Percentiles rank a stretch among this genome's conserved stretches.
These are phyloP conservation scores for honey bee (Apis mellifera) DNA, from an alignment of 1,140 invertebrate species.

Conservation along the genomic window DNA sequence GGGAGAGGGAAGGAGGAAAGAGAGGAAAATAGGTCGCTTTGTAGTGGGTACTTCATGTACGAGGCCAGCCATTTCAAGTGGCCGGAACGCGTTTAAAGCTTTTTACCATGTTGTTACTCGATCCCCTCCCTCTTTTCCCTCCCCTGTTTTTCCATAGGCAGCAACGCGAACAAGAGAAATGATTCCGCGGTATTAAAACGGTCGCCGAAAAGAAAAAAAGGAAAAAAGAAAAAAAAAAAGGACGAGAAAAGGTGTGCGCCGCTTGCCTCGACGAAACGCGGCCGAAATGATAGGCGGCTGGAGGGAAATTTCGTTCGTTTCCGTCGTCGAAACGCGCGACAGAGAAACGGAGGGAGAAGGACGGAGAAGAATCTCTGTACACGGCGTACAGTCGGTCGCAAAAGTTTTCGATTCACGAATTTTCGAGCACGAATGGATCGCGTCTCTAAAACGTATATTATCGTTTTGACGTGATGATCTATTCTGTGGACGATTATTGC, in stretches of 20 bases:
- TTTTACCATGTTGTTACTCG: constrained; percentile 44
- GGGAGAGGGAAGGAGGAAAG: not conserved
- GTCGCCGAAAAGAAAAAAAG: constrained; percentile 21
- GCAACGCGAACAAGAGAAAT: constrained; percentile 30
- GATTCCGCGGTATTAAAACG: constrained; percentile 44
- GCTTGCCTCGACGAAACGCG: constrained; percentile 12
- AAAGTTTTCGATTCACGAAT: too few relatives aligned
- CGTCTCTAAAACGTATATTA: too few relatives aligned
- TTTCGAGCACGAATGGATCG: too few relatives aligned
- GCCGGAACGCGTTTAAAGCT: constrained; percentile 36
- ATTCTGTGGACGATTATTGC: too few relatives aligned
- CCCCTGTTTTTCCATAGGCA: constrained; percentile 10
- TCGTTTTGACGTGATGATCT: too few relatives aligned
- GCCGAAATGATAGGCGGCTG: constrained; percentile 43
- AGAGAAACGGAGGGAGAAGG: not conserved
- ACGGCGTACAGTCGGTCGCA: too few relatives aligned
- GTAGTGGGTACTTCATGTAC: constrained; percentile 21
- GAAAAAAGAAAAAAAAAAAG: too few relatives aligned
- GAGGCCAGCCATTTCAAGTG: constrained; percentile 17
- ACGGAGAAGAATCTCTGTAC: not conserved
- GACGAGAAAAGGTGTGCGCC: constrained; percentile 26
- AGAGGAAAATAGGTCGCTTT: constrained; percentile 46
- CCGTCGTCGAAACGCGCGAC: constrained; percentile 16
- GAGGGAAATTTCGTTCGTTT: constrained; percentile 46
- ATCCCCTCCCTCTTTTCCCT: not conserved